Conservation (phyloP, 2,888 invertebrate genomes). For the Euspilapteryx auroguttella region DNA sequence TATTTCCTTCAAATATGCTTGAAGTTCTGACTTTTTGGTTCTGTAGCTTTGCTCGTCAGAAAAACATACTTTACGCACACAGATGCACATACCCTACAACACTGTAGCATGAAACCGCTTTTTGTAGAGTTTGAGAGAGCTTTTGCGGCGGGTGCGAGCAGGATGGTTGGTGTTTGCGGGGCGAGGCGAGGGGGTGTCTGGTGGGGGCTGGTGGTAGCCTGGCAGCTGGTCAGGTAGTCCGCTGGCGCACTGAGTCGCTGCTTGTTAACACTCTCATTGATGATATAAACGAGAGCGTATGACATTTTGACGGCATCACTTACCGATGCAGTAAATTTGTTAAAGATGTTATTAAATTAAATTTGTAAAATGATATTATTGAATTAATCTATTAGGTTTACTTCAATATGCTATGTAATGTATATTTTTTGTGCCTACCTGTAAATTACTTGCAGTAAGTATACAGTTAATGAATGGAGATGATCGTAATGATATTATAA, state of each 20-base stretch:
- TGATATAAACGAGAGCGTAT: conserved; percentile 28
- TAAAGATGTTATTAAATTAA: too few relatives aligned
- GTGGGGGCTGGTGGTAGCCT: conserved; percentile 47
- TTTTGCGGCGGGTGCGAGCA: conserved; percentile 34
- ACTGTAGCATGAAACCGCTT: conserved; percentile 47
- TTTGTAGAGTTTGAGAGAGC: conserved; percentile 43
- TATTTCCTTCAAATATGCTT: conserved; percentile 28
- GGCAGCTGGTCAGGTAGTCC: conserved; percentile 58
- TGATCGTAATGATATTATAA: too few relatives aligned
- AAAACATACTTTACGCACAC: conserved; percentile 48
- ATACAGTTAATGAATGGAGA: too few relatives aligned
- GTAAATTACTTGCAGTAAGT: too few relatives aligned
- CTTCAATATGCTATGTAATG: too few relatives aligned
- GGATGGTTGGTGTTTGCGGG: conserved; percentile 40
- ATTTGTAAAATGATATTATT: too few relatives aligned
- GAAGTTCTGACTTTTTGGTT: conserved; percentile 28
- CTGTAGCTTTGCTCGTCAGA: conserved; percentile 41
- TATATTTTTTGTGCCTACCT: too few relatives aligned
- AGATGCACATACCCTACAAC: conserved; percentile 18
- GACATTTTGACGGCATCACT: background rate
- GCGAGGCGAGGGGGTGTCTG: conserved; percentile 25
- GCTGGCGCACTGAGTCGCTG: conserved; percentile 41
- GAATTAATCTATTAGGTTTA: too few relatives aligned
- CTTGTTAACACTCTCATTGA: conserved; percentile 44
- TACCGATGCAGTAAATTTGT: too few relatives aligned